Evolutionary conservation across 2,797 vertebrate genomes (phyloP), one percentile per base, ranked within the genome.

Genomic region (Odontamblyopus rebecca): DNA sequence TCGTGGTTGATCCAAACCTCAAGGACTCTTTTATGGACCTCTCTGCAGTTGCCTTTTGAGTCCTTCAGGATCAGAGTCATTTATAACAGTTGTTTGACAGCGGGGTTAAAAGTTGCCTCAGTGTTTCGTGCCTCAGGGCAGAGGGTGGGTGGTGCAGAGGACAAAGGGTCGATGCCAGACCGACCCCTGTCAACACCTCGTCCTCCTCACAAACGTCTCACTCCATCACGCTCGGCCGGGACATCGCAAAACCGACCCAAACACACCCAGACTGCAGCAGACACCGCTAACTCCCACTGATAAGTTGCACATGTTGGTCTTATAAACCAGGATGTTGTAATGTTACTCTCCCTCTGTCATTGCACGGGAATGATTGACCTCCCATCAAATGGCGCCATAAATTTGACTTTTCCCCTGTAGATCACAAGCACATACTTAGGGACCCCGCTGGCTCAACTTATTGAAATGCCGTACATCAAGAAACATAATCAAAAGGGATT

Each of bases 121-220:
- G 53, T 38, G 6, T 12, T 68, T 38, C 27, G 18, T 54, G 15
- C 51, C 50, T 11, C 66, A 35, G 67, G 67, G 67, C 51, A 6
- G 27, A n/a, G 29, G 29, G 50, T 54, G 32, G 65, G 53, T 26
- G 54, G 61, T 38, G 74, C 74, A 59, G 76, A 67, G 80, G 79
- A 85, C 78, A 75, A 75, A 76, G 79, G 75, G 74, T 51, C 73
- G 69, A 64, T 82, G 78, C 78, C 81, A 80, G 26, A 7, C 68
- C 82, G 72, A 85, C 73, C 41, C 80, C 80, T 88, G 84, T 90
- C 87, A 86, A 81, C 82, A 67, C 75, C 80, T 41, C 81, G 48
- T 75, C 70, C 72, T 87, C 76, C 72, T 70, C 75, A 66, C 41
- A 53, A 69, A 84, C 71, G 57, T 53, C 69, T 68, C 75, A 77